phyloP scores from a whole-genome alignment of 23 tunicate genomes.

The Ascidia mentula region DNA sequence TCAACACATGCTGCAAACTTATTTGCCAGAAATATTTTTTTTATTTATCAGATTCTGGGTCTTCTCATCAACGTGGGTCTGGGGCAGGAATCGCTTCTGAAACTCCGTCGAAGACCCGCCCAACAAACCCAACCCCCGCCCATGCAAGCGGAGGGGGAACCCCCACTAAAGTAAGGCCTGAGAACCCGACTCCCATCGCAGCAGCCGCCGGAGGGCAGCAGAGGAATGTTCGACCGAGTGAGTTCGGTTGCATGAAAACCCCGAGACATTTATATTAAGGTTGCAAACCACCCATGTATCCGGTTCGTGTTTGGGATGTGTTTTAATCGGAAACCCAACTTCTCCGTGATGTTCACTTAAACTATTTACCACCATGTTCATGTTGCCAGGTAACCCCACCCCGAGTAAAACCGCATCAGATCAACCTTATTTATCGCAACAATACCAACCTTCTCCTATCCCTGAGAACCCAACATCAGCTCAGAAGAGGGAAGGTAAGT shows the following conservation, averaged over 20 bases:
- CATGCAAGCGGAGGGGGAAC: slow-evolving; percentile 85
- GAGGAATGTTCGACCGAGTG: slow-evolving; percentile 72
- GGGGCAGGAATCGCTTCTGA: slow-evolving; percentile 47
- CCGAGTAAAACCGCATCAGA: slow-evolving; percentile 55
- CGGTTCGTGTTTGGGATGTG: no score
- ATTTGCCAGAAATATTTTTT: background rate
- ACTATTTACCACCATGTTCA: no score
- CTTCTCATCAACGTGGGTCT: background rate
- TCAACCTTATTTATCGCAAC: slow-evolving; percentile 11
- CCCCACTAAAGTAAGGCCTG: slow-evolving; percentile 88
- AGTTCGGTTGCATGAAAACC: no score
- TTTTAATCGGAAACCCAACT: no score
- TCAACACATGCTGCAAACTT: background rate
- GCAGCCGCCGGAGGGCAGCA: slow-evolving; percentile 65
- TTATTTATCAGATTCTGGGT: background rate
- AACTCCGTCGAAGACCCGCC: slow-evolving; percentile 76
- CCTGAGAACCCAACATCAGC: slow-evolving; percentile 94
- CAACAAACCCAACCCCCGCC: slow-evolving; percentile 89
- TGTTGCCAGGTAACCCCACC: slow-evolving; percentile 66
- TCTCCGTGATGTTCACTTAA: no score
- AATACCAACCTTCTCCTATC: slow-evolving; percentile 83
- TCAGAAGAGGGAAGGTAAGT: slow-evolving; percentile 62
- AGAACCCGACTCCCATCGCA: slow-evolving; percentile 83
- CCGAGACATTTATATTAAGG: no score
- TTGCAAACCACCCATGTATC: no score